Evolutionary conservation across 2,888 invertebrate species (phyloP).

Genomic region (Drosophila infuscata): DNA sequence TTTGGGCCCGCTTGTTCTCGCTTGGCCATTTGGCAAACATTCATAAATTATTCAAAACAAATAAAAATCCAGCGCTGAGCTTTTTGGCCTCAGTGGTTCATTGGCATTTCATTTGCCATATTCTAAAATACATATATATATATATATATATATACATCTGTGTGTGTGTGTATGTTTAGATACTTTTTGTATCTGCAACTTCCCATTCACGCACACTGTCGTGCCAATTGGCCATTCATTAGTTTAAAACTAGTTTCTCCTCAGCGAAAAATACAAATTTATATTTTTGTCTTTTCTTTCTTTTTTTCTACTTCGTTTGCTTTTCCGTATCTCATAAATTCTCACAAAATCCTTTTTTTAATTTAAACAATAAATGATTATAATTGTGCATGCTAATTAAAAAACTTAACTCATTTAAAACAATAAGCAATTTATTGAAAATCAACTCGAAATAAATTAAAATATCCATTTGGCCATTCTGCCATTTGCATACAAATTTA

Average conservation of each 20-base stretch:
- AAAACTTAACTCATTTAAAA: constrained; percentile 66
- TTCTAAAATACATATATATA: constrained; percentile 14
- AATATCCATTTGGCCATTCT: constrained; percentile 43
- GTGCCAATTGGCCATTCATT: constrained; percentile 66
- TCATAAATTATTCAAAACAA: constrained; percentile 76
- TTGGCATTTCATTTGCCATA: constrained; percentile 70
- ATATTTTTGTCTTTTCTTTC: constrained; percentile 29
- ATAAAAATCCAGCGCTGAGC: constrained; percentile 49
- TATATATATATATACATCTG: not conserved
- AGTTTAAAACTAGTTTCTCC: constrained; percentile 71
- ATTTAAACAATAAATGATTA: constrained; percentile 37
- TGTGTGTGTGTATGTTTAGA: constrained; percentile 17
- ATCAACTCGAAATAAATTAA: constrained; percentile 63
- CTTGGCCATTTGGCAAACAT: constrained; percentile 65
- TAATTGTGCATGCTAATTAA: constrained; percentile 68
- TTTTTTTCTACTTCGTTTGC: constrained; percentile 16
- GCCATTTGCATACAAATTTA: constrained; percentile 47
- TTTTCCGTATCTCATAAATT: constrained; percentile 46
- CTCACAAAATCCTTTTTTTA: not conserved
- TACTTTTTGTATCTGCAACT: constrained; percentile 50
- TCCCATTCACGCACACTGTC: constrained; percentile 67
- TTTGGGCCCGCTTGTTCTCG: constrained; percentile 30
- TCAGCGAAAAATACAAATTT: constrained; percentile 11
- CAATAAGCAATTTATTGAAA: constrained; percentile 72
- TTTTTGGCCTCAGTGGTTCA: constrained; percentile 76